Evolutionary conservation across 2,888 invertebrate species (phyloP).

Genomic region (Rhagonycha lutea): DNA sequence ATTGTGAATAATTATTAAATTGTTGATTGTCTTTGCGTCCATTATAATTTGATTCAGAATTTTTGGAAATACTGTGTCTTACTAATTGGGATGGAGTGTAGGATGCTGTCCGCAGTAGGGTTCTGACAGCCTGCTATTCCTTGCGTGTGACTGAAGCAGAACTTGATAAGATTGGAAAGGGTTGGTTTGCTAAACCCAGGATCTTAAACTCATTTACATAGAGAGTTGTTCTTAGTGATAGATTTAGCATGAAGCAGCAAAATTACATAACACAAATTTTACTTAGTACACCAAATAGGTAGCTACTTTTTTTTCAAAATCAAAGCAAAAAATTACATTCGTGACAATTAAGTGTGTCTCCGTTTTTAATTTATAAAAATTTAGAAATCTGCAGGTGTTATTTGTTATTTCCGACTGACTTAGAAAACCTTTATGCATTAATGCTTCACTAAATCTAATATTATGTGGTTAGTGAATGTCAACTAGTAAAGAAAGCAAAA

Average conservation of each 20-base stretch:
- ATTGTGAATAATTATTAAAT: background rate
- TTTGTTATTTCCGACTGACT: constrained; percentile 22
- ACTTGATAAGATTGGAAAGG: constrained; percentile 38
- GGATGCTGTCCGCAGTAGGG: constrained; percentile 37
- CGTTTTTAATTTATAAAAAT: constrained; percentile 14
- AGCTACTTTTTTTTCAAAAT: background rate
- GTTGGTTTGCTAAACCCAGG: constrained; percentile 36
- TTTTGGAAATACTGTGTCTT: constrained; percentile 6
- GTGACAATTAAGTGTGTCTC: constrained; percentile 14
- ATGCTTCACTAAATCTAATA: constrained; percentile 24
- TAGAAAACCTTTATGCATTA: constrained; percentile 32
- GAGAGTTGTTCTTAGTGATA: constrained; percentile 37
- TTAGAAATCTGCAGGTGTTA: constrained; percentile 28
- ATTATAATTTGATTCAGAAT: background rate
- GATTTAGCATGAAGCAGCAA: constrained; percentile 34
- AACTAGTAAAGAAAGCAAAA: constrained; percentile 12
- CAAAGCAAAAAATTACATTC: background rate
- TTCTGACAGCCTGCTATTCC: constrained; percentile 37
- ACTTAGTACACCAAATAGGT: background rate
- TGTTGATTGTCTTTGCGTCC: background rate
- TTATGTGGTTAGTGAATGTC: constrained; percentile 32
- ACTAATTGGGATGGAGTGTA: constrained; percentile 25
- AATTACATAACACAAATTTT: constrained; percentile 31
- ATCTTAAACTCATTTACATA: constrained; percentile 39
- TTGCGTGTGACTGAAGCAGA: constrained; percentile 37